Base-by-base conservation (phyloP, 2,113 vertebrate genomes). In the Ciconia maguari region DNA sequence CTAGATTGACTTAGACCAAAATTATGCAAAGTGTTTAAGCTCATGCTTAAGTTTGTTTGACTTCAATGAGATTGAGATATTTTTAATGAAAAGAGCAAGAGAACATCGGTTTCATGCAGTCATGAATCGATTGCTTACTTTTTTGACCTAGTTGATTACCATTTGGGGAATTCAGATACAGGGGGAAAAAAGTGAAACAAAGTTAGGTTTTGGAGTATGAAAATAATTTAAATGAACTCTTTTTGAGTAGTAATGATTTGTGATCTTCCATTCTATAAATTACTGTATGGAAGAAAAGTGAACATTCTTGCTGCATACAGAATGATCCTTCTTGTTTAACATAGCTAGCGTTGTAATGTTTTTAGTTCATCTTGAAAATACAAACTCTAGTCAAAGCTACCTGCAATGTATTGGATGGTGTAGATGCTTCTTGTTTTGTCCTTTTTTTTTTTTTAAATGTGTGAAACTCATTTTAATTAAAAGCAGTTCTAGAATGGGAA, bases 391-490 rank as follows among this genome's bases (percentile, higher is more conserved):
- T n/a, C 48, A 51, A 60, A 82, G 11, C 22, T 92, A 64, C 26
- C 7, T 52, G 86, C 41, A 77, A 16, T 44, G 25, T 70, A 22
- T 77, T 74, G 58, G 30, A 34, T 61, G 9, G n/a, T 74, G 8
- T n/a, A 34, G 41, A 29, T 12, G 20, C 26, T 49, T 25, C 42
- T 26, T 69, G 6, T 41, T 49, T 71, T 44, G 27, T 26, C 49
- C 10, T 66, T 55, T 38, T 13, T 16, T 46, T 41, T 26, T 42
- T 15, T 48, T 48, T 11, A 17, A 55, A 65, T 32, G 9, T 25
- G 25, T 77, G 62, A 87, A 86, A 91, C 19, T 81, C 7, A 61
- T 51, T 96, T 94, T 90, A 91, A 77, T 85, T n/a, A 94, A 92
- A 85, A 83, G 9, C 36, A 22, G 7, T 72, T 82, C 76, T 76